A percentile compares a stretch with the other conserved stretches of the same genome.
Conservation (phyloP, 2,797 vertebrate species). For the Sphenodon punctatus region DNA sequence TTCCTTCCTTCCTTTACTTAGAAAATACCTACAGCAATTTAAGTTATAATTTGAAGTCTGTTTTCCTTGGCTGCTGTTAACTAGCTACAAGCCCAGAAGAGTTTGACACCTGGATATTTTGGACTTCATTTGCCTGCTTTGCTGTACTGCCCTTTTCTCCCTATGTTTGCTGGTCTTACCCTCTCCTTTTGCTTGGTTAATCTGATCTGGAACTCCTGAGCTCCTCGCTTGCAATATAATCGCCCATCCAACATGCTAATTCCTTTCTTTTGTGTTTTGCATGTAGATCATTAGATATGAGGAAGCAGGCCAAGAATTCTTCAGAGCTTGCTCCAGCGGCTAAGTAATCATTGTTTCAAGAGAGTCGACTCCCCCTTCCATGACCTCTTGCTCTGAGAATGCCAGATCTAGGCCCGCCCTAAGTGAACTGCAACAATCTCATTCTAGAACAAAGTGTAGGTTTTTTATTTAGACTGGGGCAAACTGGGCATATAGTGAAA, state of each 20-base stretch:
- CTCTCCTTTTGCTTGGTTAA: not conserved
- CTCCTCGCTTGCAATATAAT: not conserved
- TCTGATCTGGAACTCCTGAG: not conserved
- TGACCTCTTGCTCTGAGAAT: not conserved
- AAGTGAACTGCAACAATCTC: not conserved
- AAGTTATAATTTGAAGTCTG: slow-evolving; percentile 1
- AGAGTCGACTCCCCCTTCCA: not conserved
- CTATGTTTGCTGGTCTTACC: too few species aligned
- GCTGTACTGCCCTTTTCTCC: not conserved
- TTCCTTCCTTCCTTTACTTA: not conserved
- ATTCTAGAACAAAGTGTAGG: too few species aligned
- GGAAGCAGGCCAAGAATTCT: not conserved
- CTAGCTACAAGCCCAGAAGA: not conserved
- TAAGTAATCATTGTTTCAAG: not conserved
- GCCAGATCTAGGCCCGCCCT: not conserved
- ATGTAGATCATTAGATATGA: not conserved
- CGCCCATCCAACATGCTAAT: not conserved
- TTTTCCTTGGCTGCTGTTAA: not conserved
- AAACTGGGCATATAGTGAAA: too few species aligned
- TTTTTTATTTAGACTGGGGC: too few species aligned
- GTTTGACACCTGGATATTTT: not conserved
- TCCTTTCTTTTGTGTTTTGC: not conserved
- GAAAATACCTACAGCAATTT: not conserved
- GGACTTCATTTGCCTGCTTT: not conserved
- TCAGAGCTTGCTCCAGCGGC: not conserved